Evolutionary conservation across 2,797 vertebrate species (phyloP).

Genomic region (Threskiornis aethiopicus): DNA sequence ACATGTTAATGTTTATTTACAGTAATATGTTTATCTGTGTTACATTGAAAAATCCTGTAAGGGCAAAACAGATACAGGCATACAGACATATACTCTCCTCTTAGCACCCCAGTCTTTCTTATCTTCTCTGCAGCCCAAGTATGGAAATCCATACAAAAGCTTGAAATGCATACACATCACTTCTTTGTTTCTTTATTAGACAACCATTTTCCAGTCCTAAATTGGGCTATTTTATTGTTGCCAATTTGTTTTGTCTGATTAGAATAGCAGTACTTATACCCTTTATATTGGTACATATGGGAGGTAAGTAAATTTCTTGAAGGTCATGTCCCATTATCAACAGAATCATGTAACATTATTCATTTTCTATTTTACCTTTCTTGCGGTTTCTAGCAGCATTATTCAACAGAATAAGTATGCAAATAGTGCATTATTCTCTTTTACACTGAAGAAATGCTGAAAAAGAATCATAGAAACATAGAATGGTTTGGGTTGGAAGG

Average conservation of each 20-base stretch:
- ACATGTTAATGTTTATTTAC: background rate
- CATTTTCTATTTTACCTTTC: background rate
- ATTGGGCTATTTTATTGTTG: background rate
- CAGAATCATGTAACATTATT: background rate
- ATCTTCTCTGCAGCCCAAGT: background rate
- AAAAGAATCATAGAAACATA: background rate
- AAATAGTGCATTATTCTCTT: background rate
- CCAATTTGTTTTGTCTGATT: background rate
- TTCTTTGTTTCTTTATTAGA: background rate
- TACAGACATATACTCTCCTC: background rate
- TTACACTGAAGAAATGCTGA: background rate
- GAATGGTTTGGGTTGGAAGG: background rate
- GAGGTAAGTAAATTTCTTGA: background rate
- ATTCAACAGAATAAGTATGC: background rate
- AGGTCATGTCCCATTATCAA: background rate
- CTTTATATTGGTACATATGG: background rate
- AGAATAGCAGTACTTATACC: background rate
- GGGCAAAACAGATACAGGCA: background rate
- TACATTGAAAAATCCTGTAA: background rate
- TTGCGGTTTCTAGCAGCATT: background rate
- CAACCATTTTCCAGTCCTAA: background rate
- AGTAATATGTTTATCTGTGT: background rate
- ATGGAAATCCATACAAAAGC: background rate
- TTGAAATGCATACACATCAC: background rate
- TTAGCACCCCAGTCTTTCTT: background rate